phyloP scores from a whole-genome alignment of 2,888 invertebrate genomes.

The Anodontia alba region DNA sequence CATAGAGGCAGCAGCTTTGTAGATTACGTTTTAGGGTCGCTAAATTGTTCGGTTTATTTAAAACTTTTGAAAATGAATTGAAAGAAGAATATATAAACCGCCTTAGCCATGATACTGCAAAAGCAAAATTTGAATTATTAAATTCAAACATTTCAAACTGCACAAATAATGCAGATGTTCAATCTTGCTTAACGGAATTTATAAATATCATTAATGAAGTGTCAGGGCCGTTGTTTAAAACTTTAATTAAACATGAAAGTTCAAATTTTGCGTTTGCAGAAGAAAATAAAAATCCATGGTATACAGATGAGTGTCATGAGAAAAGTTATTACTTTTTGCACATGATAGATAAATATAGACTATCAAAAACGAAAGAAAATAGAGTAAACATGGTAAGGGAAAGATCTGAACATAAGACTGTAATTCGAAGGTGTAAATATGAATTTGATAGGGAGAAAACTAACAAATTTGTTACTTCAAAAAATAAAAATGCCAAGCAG shows the following conservation, averaged over 20 bases:
- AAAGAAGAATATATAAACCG: too few species aligned
- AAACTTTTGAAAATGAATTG: too few species aligned
- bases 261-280: not conserved
- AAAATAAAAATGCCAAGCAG: not conserved
- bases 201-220: not conserved
- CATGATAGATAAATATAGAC: not conserved
- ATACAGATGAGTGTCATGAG: not conserved
- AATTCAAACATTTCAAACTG: too few species aligned
- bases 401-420: not conserved
- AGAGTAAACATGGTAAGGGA: slow-evolving; percentile 1
- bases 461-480: not conserved
- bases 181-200: not conserved
- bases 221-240: not conserved
- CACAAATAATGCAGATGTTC: not conserved
- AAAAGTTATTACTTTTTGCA: not conserved
- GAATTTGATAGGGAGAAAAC: not conserved
- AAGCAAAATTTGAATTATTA: too few species aligned
- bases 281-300: not conserved
- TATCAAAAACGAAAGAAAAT: not conserved
- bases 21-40: too few species aligned
- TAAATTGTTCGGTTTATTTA: too few species aligned
- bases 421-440: not conserved
- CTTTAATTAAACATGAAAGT: not conserved
- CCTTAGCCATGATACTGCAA: too few species aligned
- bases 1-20: too few species aligned